Conservation (phyloP, 2,113 vertebrate genomes). For the Zosterops pallidus region DNA sequence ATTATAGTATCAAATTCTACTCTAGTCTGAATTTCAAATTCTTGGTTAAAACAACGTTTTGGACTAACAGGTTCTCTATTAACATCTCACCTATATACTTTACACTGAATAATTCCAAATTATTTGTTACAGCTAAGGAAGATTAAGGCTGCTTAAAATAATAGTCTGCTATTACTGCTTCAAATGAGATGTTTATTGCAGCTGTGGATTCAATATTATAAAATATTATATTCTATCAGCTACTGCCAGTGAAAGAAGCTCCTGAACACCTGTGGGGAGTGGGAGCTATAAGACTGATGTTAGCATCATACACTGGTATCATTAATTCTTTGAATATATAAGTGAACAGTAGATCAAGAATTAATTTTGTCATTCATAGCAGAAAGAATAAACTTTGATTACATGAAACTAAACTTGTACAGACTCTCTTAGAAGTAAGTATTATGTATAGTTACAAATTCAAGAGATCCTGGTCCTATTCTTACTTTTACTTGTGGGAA, state of each 20-base stretch:
- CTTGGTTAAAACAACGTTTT: slow-evolving; percentile 47
- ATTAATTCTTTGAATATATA: not conserved
- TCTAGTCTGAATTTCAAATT: slow-evolving; percentile 32
- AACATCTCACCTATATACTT: slow-evolving; percentile 45
- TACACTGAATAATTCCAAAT: slow-evolving; percentile 16
- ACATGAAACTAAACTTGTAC: not conserved
- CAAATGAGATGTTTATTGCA: slow-evolving; percentile 14
- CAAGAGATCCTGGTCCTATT: not conserved
- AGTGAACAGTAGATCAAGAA: not conserved
- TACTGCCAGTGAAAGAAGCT: not conserved
- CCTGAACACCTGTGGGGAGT: not conserved
- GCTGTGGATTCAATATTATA: not conserved
- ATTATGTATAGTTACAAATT: not conserved
- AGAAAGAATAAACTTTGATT: not conserved
- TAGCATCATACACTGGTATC: not conserved
- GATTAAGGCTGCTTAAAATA: slow-evolving; percentile 14
- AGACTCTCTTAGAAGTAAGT: not conserved
- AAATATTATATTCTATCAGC: not conserved
- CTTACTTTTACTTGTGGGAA: not conserved
- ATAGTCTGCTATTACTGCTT: not conserved
- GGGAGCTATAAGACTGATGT: not conserved
- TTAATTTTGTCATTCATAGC: not conserved
- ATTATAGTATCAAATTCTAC: slow-evolving; percentile 45
- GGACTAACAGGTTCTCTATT: slow-evolving; percentile 10
- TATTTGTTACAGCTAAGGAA: slow-evolving; percentile 12